Evolutionary conservation across 2,888 invertebrate species (phyloP), one percentile per base, ranked within the genome.

Genomic region (Megaustenia siamemsis): DNA sequence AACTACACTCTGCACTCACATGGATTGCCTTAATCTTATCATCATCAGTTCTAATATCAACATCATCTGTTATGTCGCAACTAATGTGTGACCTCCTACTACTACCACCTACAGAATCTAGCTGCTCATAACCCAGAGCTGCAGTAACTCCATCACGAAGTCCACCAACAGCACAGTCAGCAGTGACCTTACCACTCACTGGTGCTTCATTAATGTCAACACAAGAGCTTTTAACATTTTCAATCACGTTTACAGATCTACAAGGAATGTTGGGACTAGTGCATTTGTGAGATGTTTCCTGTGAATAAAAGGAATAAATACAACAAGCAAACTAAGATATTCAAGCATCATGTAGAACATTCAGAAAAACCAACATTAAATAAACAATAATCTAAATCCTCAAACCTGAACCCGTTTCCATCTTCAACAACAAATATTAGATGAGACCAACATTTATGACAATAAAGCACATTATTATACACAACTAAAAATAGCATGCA

Each of bases 31-130:
- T 69, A 12, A 79, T 40, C 35, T 84, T 84, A 40, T 78, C 84
- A 78, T 84, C 84, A 79, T 84, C 84, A 38, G 84, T 84, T 10
- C 84, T 40, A 21, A 35, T 63, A 21, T 84, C 84, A 66, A 76
- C 71, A 60, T 35, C 28, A 60, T 60, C 28, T 60, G 35, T 24
- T 56, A 4, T 4, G 10, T 2, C 32, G 6, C 24, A 6, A 76
- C 38, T 28, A 40, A 18, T 6, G 69, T 69, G n/a, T 32, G 10
- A 3, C 1, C 49, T 32, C 15, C 18, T 32, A 24, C 49, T 32
- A 49, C 12, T n/a, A 32, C 73, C 32, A 73, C 15, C 18, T 28
- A 49, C 28, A 49, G 8, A 28, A 6, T 28, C 18, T 28, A 43
- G 8, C n/a, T n/a, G n/a, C 2, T 21, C 32, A 45, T 35, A 24